phyloP scores from a whole-genome alignment of 2,797 vertebrate genomes.

The Sandelia bainsii region DNA sequence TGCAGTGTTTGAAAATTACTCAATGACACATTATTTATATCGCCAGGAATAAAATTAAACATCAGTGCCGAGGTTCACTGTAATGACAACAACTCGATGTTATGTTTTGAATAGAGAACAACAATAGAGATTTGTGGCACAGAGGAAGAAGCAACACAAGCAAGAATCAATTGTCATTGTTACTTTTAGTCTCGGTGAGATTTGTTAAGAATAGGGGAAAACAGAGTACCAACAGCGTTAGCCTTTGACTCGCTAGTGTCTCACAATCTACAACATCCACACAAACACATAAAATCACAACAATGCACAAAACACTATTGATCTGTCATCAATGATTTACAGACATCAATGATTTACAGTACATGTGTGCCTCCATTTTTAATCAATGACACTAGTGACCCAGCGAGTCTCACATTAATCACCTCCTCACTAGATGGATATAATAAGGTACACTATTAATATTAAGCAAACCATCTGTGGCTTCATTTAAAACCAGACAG shows the following conservation, averaged over 20 bases:
- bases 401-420: constrained; percentile 59
- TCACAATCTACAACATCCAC: not conserved
- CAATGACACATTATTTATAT: not conserved
- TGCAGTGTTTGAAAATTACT: not conserved
- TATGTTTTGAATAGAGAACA: constrained; percentile 1
- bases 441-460: constrained; percentile 83
- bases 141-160: not conserved
- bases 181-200: not conserved
- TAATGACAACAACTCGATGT: not conserved
- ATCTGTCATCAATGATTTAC: constrained; percentile 24
- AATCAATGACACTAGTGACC: constrained; percentile 50
- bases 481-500: constrained; percentile 4
- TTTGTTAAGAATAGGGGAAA: not conserved
- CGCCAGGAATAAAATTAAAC: not conserved
- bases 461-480: constrained; percentile 56
- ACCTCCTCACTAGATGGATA: constrained; percentile 53
- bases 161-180: not conserved
- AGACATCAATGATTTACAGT: constrained; percentile 16
- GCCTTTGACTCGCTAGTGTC: constrained; percentile 6
- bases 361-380: constrained; percentile 14
- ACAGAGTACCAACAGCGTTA: not conserved
- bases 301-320: constrained; percentile 15
- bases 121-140: not conserved
- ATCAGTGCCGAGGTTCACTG: not conserved
- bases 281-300: constrained; percentile 1